phyloP scores from a whole-genome alignment of 2,113 vertebrate genomes.

The Oenanthe oenanthe region DNA sequence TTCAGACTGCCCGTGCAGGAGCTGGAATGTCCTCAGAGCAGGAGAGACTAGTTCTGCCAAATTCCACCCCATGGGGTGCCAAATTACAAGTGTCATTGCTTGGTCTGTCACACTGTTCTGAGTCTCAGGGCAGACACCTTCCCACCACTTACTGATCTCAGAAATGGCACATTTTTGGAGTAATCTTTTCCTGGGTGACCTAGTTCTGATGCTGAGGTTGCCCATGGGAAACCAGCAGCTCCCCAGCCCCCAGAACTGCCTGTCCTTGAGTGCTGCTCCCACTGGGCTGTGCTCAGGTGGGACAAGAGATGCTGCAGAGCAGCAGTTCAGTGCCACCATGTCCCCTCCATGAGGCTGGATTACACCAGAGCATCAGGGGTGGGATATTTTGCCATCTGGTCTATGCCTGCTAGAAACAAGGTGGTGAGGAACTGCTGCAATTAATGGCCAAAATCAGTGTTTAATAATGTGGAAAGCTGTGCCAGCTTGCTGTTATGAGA shows the following conservation, averaged over 20 bases:
- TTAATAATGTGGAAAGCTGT: neutral
- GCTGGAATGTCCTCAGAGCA: conserved; percentile 27
- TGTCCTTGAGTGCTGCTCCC: neutral
- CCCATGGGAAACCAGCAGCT: neutral
- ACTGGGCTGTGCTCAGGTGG: neutral
- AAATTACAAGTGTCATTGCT: neutral
- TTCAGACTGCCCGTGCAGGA: neutral
- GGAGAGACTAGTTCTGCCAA: conserved; percentile 60
- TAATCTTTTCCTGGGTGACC: neutral
- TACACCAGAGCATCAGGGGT: neutral
- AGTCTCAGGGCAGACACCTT: neutral
- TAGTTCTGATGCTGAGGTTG: neutral
- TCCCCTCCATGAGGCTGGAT: neutral
- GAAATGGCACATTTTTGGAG: neutral
- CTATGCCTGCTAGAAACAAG: neutral
- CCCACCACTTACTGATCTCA: neutral
- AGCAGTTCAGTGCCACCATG: rapidly evolving
- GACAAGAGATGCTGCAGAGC: neutral
- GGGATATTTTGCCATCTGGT: neutral
- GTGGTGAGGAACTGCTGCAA: neutral
- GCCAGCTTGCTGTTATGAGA: rapidly evolving
- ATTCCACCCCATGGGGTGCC: conserved; percentile 18
- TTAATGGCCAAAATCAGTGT: neutral
- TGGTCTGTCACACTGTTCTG: neutral
- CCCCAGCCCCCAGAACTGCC: neutral